Percentiles rank a stretch among this genome's conserved stretches.
Conservation (phyloP, 1,140 invertebrate genomes). For the Drosophila arawakana region DNA sequence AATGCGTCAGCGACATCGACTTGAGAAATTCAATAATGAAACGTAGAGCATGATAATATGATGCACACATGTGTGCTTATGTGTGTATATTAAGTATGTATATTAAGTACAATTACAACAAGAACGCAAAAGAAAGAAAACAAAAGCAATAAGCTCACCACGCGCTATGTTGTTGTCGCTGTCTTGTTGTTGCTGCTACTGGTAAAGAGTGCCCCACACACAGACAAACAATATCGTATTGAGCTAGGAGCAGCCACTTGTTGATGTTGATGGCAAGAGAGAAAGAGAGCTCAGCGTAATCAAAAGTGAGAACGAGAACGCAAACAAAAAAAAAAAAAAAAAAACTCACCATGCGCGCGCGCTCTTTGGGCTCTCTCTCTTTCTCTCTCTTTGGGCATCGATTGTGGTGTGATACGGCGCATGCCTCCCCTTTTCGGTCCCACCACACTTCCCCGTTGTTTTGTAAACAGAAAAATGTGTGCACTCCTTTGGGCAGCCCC, state of each 20-base stretch:
- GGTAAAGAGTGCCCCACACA: slow-evolving; percentile 56
- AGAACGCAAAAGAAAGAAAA: slow-evolving; percentile 24
- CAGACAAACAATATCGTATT: slow-evolving; percentile 64
- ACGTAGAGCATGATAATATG: slow-evolving; percentile 67
- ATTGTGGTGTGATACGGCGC: slow-evolving; percentile 60
- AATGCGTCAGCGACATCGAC: slow-evolving; percentile 56
- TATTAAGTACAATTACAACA: slow-evolving; percentile 44
- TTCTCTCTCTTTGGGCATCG: slow-evolving; percentile 51
- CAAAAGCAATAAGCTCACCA: slow-evolving; percentile 58
- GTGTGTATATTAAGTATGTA: slow-evolving; percentile 14
- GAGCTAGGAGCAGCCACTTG: slow-evolving; percentile 60
- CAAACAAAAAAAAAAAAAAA: too few relatives aligned
- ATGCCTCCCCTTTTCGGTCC: slow-evolving; percentile 6
- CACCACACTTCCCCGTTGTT: slow-evolving; percentile 4
- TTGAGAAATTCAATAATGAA: slow-evolving; percentile 76
- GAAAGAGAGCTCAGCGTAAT: slow-evolving; percentile 8
- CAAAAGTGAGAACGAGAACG: slow-evolving; percentile 26
- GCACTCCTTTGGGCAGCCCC: slow-evolving; percentile 62
- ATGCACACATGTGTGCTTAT: not conserved
- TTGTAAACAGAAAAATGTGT: slow-evolving; percentile 46
- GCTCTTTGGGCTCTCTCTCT: not conserved
- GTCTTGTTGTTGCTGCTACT: slow-evolving; percentile 19
- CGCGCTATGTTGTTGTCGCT: slow-evolving; percentile 19
- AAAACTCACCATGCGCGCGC: slow-evolving; percentile 60
- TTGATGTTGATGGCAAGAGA: slow-evolving; percentile 22